Base-by-base conservation (phyloP, 2,797 vertebrate genomes). In the Morus bassanus region DNA sequence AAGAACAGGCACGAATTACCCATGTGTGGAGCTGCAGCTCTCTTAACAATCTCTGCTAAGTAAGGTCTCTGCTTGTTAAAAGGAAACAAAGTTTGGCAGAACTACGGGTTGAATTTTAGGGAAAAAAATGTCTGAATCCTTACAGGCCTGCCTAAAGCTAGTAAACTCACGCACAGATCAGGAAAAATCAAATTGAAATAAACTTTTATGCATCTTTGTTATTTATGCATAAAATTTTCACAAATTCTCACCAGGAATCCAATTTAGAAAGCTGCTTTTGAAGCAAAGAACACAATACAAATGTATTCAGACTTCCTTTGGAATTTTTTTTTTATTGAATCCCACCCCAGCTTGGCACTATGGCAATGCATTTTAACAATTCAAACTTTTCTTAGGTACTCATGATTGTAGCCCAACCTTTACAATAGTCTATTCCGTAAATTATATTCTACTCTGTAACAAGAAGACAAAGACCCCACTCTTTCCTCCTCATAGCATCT, bases 201-300 rank as follows among this genome's bases (percentile, higher is more conserved):
- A 96, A 92, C 35, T 93, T 88, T 95, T 56, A 94, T 95, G 68
- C 85, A 51, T 60, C 54, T 80, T 85, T 61, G 65, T 86, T 90
- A 92, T 67, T 81, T 94, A 93, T 9, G 60, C 89, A 85, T 92
- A 82, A 79, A 35, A 27, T 61, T 82, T 85, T 67, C 83, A 95
- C 59, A 78, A 92, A 80, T 88, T 92, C 72, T 91, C 64, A 43
- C 31, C 15, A 65, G 53, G 63, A 94, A 91, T 90, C 70, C 68
- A 91, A 84, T 65, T 93, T 73, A 93, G 65, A 72, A 85, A 93
- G 89, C 60, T 86, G 73, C 43, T 87, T 65, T 31, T 57, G n/a
- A 95, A 73, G 76, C 7, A 6, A 88, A 61, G 33, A 91, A 75
- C 4, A 10, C 27, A 79, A 70, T 46, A 83, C 87, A 92, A 89